These are phyloP conservation scores for Mastomys coucha DNA, from an alignment of 2,113 vertebrate species.

Conservation along the genomic window DNA sequence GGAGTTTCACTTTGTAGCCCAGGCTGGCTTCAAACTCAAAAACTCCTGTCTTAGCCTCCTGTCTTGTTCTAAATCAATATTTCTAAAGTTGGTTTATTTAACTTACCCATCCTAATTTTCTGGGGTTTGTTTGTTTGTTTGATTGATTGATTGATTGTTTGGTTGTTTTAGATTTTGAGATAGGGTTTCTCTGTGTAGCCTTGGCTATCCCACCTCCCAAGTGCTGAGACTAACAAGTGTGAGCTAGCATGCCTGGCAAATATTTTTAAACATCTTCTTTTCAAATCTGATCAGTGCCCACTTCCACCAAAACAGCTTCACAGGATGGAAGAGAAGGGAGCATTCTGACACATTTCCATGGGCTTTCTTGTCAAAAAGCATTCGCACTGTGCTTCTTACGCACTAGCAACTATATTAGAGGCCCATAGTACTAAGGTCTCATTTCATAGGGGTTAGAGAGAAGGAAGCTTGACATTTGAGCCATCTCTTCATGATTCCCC, in stretches of 20 bases:
- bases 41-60: not conserved
- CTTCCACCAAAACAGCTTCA: not conserved
- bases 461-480: not conserved
- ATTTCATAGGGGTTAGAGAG: not conserved
- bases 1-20: not conserved
- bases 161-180: not conserved
- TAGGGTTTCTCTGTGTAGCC: not conserved
- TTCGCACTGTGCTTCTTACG: not conserved
- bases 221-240: not conserved
- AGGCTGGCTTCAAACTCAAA: not conserved
- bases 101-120: not conserved
- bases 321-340: not conserved
- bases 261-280: not conserved
- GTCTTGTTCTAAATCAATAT: not conserved
- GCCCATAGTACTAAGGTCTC: not conserved
- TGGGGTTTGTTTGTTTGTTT: not conserved
- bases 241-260: not conserved
- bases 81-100: not conserved
- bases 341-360: not conserved
- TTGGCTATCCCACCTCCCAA: not conserved
- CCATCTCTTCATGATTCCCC: not conserved
- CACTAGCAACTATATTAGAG: not conserved
- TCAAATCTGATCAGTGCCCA: rapidly evolving
- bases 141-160: not conserved
- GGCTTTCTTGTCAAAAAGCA: not conserved